Percentiles rank a stretch among this genome's conserved stretches.
Evolutionary conservation across 53 echinoderm and acorn worm genomes (phyloP).

Genomic region (Patiria pectinifera): DNA sequence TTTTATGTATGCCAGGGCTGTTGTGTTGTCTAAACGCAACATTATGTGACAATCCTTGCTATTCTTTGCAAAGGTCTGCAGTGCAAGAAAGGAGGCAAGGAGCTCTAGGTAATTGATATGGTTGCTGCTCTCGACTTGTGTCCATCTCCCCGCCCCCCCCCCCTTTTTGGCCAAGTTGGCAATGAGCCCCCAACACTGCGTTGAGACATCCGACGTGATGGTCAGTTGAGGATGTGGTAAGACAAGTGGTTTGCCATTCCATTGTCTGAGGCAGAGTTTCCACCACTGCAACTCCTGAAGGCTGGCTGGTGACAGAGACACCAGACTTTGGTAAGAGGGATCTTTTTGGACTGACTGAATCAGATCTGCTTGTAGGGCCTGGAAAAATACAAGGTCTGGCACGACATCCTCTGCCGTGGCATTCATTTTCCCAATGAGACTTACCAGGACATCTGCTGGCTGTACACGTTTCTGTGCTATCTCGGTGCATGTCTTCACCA

Average conservation of each 20-base stretch:
- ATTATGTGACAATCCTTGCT: conserved; percentile 64
- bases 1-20: conserved; percentile 78
- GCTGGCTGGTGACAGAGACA: conserved; percentile 38
- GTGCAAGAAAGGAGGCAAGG: conserved; percentile 64
- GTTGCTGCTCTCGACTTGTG: conserved; percentile 32
- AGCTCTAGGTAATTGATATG: conserved; percentile 75
- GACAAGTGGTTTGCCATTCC: conserved; percentile 20
- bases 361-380: conserved; percentile 13
- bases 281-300: conserved; percentile 23
- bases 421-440: conserved; percentile 63
- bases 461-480: background rate
- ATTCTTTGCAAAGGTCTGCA: conserved; percentile 66
- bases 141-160: conserved; percentile 70
- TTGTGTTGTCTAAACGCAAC: conserved; percentile 73
- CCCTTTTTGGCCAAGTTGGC: conserved; percentile 24
- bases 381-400: conserved; percentile 30
- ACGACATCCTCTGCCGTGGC: conserved; percentile 49
- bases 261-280: conserved; percentile 29
- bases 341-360: conserved; percentile 44
- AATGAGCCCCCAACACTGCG: conserved; percentile 71
- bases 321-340: conserved; percentile 48
- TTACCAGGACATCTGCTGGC: conserved; percentile 35
- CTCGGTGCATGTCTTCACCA: conserved; percentile 44
- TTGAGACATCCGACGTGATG: conserved; percentile 69
- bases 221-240: conserved; percentile 26